A percentile compares a stretch with the other conserved stretches of the same genome.
Evolutionary conservation across 2,113 vertebrate genomes (phyloP).

Genomic region (Chascanopsetta lugubris): DNA sequence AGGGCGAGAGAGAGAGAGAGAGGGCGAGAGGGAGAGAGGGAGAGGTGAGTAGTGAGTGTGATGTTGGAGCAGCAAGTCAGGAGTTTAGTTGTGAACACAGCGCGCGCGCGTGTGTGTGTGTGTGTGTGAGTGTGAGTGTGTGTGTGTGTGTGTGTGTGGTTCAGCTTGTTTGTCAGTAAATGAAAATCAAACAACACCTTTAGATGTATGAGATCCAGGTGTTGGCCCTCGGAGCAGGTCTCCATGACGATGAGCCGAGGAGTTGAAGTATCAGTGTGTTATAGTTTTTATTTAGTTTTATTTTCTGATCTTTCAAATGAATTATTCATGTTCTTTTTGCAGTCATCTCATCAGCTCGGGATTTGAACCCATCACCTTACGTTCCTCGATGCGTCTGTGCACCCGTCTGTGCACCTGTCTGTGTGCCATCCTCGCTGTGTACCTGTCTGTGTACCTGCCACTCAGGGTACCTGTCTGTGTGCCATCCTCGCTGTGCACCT

Average conservation of each 20-base stretch:
- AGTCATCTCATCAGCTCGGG: not conserved
- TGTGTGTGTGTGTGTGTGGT: no score
- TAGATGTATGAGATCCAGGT: not conserved
- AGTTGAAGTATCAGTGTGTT: not conserved
- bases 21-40: no score
- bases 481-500: conserved; percentile 3
- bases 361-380: not conserved
- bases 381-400: not conserved
- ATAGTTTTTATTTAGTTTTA: no score
- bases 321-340: no score
- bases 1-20: not conserved
- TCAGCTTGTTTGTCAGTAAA: conserved; percentile 1
- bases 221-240: not conserved
- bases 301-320: not conserved
- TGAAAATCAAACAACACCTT: not conserved
- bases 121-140: no score
- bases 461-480: not conserved
- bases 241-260: not conserved
- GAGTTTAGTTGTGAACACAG: not conserved
- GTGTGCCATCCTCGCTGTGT: not conserved
- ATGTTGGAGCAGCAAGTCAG: not conserved
- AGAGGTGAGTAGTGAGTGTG: no score
- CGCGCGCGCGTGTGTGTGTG: no score
- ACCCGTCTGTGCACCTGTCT: not conserved
- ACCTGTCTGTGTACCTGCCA: not conserved